Evolutionary conservation across 1,140 invertebrate species (phyloP), one percentile per base, ranked within the genome.

Genomic region (Nixonia krombeini): DNA sequence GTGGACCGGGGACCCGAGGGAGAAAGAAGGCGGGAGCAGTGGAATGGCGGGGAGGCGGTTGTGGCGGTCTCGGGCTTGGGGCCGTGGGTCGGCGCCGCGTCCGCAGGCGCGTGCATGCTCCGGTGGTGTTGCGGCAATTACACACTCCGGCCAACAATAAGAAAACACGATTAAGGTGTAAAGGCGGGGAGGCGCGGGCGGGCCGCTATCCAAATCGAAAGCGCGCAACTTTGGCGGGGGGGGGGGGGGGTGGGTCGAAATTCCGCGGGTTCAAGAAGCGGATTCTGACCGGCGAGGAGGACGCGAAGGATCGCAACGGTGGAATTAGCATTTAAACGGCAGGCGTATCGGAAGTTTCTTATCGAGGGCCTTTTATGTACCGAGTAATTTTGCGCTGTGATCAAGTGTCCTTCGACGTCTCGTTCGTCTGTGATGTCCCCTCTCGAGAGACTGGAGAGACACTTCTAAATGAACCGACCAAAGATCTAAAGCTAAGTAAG

Each of bases 401-500:
- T 42, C 18, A 42, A 42, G 18, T 25, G 12, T 42, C 6, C 40
- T 42, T 42, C n/a, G 6, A 9, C 16, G 23, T 25, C 40, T 42
- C 12, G 18, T 23, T 42, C 40, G 40, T 10, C 21, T 42, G 7
- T 42, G 40, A 42, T 42, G 40, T 42, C 40, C 9, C 12, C 40
- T 42, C 40, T 42, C 40, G 25, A 42, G 40, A 25, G 25, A 42
- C 21, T 42, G 7, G 40, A 42, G 40, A 42, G 40, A n/a, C 40
- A 42, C 40, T 42, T 42, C 40, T 42, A 42, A 18, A 42, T 25
- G 40, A 42, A 42, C 40, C 40, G 6, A 42, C 40, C 10, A 23
- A 42, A 42, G 40, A 42, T 42, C 18, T 42, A 12, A 42, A n/a
- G 40, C 40, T 21, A 21, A 42, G 40, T 42, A 42, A 42, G 40